phyloP scores from a whole-genome alignment of 2,888 invertebrate species.

The Nemotelus pantherinus region DNA sequence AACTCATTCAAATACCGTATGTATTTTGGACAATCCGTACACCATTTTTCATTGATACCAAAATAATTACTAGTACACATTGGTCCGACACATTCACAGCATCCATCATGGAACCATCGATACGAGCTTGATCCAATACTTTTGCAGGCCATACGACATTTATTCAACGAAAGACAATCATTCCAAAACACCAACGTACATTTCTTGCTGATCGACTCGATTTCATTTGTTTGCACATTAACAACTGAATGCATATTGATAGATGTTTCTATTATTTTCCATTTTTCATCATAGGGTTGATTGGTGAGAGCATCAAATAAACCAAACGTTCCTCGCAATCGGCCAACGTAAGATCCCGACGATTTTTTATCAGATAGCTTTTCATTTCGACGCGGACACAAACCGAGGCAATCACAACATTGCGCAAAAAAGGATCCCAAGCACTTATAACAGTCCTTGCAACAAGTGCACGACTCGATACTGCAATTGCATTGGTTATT shows the following conservation, averaged over 20 bases:
- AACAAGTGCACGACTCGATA: constrained; percentile 87
- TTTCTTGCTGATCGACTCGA: constrained; percentile 7
- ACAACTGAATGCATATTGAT: background rate
- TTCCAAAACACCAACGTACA: constrained; percentile 62
- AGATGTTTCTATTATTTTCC: constrained; percentile 56
- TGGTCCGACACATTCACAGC: constrained; percentile 90
- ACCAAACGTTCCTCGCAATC: constrained; percentile 81
- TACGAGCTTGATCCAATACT: constrained; percentile 66
- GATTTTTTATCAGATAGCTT: background rate
- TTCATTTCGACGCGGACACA: constrained; percentile 79
- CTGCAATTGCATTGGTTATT: constrained; percentile 96
- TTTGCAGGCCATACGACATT: constrained; percentile 60
- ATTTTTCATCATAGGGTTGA: constrained; percentile 65
- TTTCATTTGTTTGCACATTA: constrained; percentile 13
- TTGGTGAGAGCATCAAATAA: constrained; percentile 84
- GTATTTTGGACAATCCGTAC: constrained; percentile 68
- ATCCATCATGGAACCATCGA: constrained; percentile 94
- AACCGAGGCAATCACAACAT: constrained; percentile 68
- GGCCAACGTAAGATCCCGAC: constrained; percentile 80
- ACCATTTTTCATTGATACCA: constrained; percentile 86
- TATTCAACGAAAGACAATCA: constrained; percentile 58
- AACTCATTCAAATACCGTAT: constrained; percentile 1
- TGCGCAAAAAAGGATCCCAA: constrained; percentile 87
- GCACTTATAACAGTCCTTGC: constrained; percentile 90
- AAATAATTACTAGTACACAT: constrained; percentile 79